Conservation (phyloP, 2,113 vertebrate species). For the Tachysurus vachellii region DNA sequence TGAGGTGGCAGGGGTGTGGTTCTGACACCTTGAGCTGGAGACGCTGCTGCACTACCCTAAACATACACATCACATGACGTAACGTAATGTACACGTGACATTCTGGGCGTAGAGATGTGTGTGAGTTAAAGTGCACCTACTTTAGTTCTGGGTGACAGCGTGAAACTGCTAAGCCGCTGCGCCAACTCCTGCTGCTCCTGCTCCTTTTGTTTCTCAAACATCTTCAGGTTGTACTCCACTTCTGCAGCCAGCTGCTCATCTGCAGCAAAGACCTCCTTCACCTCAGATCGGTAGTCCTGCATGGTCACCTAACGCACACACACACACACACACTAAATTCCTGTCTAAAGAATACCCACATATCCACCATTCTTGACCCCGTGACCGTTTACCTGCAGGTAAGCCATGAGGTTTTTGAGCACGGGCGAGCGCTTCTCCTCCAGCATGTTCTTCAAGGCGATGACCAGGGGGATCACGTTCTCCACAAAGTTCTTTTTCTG, state of each 20-base stretch:
- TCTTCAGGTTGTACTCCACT: slow-evolving; percentile 89
- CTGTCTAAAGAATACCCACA: neutral
- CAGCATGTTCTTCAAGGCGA: slow-evolving; percentile 83
- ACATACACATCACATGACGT: neutral
- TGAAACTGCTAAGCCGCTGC: slow-evolving; percentile 54
- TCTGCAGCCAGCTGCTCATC: slow-evolving; percentile 91
- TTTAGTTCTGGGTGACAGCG: slow-evolving; percentile 35
- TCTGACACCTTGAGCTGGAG: slow-evolving; percentile 37
- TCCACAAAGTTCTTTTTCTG: slow-evolving; percentile 92
- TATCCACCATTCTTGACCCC: neutral
- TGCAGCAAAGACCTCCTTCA: slow-evolving; percentile 85
- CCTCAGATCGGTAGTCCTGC: slow-evolving; percentile 87
- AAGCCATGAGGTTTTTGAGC: slow-evolving; percentile 88
- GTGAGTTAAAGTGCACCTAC: slow-evolving; percentile 12
- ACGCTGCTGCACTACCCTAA: slow-evolving; percentile 36
- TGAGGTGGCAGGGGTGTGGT: slow-evolving; percentile 56
- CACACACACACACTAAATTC: neutral
- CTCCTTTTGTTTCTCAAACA: slow-evolving; percentile 75
- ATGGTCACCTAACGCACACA: slow-evolving; percentile 80
- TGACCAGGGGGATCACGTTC: slow-evolving; percentile 89
- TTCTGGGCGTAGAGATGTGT: too few species aligned
- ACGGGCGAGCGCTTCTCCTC: slow-evolving; percentile 86
- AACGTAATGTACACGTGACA: neutral
- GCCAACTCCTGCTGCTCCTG: slow-evolving; percentile 62
- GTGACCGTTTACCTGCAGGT: slow-evolving; percentile 77